Evolutionary conservation across 1,140 invertebrate genomes (phyloP).

Genomic region (Zelostemma sp.): DNA sequence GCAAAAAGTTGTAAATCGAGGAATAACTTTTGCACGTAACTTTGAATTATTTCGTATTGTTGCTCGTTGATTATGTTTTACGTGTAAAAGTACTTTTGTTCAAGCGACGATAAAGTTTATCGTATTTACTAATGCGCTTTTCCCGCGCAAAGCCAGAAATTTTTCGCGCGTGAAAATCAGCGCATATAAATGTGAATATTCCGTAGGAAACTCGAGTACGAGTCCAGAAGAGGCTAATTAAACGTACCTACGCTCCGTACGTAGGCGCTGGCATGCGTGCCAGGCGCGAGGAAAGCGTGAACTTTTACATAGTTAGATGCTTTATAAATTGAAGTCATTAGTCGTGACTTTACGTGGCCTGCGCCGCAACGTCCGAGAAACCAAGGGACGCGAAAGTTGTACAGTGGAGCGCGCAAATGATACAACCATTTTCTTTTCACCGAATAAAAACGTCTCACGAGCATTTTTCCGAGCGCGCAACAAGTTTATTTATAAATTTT

Average conservation of each 20-base stretch:
- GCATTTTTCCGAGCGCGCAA: too few species aligned
- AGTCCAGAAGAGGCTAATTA: slow-evolving; percentile 40
- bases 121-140: neutral
- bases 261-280: slow-evolving; percentile 46
- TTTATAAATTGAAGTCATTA: slow-evolving; percentile 55
- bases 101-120: too few species aligned
- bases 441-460: too few species aligned
- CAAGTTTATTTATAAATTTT: too few species aligned
- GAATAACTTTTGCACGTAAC: too few species aligned
- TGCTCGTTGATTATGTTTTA: too few species aligned
- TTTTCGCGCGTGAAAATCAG: slow-evolving; percentile 5
- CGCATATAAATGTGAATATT: slow-evolving; percentile 11
- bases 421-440: too few species aligned
- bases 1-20: too few species aligned
- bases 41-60: too few species aligned
- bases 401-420: neutral
- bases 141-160: neutral
- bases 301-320: slow-evolving; percentile 58
- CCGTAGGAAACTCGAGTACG: slow-evolving; percentile 12
- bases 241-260: slow-evolving; percentile 32
- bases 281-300: slow-evolving; percentile 57
- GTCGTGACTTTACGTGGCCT: slow-evolving; percentile 27
- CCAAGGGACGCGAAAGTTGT: slow-evolving; percentile 19
- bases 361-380: slow-evolving; percentile 16
- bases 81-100: too few species aligned